phyloP scores from a whole-genome alignment of 2,888 invertebrate species.

The Drosophila niveifrons region DNA sequence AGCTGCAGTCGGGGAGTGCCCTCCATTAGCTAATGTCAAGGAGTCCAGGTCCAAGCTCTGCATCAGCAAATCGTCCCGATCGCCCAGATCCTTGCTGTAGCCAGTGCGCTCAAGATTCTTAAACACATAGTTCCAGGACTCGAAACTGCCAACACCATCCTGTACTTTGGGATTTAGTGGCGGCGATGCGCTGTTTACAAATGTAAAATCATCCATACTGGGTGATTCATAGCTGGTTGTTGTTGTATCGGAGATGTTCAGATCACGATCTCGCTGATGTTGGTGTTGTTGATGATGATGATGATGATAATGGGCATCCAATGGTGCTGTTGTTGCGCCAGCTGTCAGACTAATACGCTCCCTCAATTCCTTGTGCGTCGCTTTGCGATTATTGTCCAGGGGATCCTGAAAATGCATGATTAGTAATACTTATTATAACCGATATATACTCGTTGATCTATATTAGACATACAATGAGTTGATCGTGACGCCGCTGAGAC shows the following conservation, averaged over 20 bases:
- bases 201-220: conserved; percentile 75
- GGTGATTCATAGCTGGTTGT: conserved; percentile 75
- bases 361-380: conserved; percentile 78
- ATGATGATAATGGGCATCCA: background rate
- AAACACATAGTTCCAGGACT: conserved; percentile 93
- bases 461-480: conserved; percentile 61
- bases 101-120: conserved; percentile 91
- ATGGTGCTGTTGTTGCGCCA: conserved; percentile 12
- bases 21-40: conserved; percentile 76
- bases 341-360: conserved; percentile 64
- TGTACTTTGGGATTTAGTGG: conserved; percentile 86
- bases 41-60: conserved; percentile 84
- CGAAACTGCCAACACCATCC: conserved; percentile 89
- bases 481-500: conserved; percentile 60
- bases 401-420: conserved; percentile 41
- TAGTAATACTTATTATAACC: too few relatives aligned
- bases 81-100: conserved; percentile 88
- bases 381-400: conserved; percentile 77
- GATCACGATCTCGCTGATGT: conserved; percentile 64
- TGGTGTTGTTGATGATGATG: conserved; percentile 11
- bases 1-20: background rate
- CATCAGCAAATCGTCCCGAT: conserved; percentile 88
- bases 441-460: background rate
- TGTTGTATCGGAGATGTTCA: conserved; percentile 66
- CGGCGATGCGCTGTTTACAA: conserved; percentile 65